These are phyloP conservation scores for Drosophila bocki DNA, from an alignment of 1,140 invertebrate species.

Conservation along the genomic window DNA sequence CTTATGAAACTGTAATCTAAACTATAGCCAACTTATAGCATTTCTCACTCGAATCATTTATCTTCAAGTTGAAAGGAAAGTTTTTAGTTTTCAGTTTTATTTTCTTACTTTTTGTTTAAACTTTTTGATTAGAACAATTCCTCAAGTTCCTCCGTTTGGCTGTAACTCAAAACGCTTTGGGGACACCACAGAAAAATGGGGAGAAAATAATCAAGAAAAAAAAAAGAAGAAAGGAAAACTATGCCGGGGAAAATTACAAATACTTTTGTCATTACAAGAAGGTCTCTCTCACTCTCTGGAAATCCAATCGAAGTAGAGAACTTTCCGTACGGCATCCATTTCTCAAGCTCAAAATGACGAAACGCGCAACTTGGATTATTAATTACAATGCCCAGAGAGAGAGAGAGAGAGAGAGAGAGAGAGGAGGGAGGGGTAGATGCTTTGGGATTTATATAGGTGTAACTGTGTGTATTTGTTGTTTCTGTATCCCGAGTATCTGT, in stretches of 20 bases:
- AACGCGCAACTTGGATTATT: slow-evolving; percentile 80
- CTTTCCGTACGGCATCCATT: slow-evolving; percentile 68
- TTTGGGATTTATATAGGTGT: slow-evolving; percentile 60
- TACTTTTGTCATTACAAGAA: slow-evolving; percentile 70
- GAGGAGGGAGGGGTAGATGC: slow-evolving; percentile 1
- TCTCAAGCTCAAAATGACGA: slow-evolving; percentile 81
- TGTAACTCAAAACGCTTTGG: slow-evolving; percentile 65
- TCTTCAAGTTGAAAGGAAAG: slow-evolving; percentile 67
- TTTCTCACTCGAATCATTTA: slow-evolving; percentile 50
- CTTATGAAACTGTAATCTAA: slow-evolving; percentile 43
- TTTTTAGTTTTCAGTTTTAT: slow-evolving; percentile 27
- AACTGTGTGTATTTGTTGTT: background rate
- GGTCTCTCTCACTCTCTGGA: slow-evolving; percentile 3
- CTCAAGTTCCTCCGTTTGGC: slow-evolving; percentile 46
- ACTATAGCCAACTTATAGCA: slow-evolving; percentile 9
- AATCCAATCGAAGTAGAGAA: slow-evolving; percentile 51
- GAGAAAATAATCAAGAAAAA: slow-evolving; percentile 9
- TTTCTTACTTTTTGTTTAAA: slow-evolving; percentile 56
- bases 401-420: slow-evolving; percentile 32
- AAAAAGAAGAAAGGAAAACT: slow-evolving; percentile 20
- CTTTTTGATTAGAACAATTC: slow-evolving; percentile 80
- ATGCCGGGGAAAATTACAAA: slow-evolving; percentile 74
- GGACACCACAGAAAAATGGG: slow-evolving; percentile 35
- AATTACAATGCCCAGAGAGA: slow-evolving; percentile 68
- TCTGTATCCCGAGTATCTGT: slow-evolving; percentile 21